A percentile compares a stretch with the other conserved stretches of the same genome.
These are phyloP conservation scores for Yponomeuta evonymella DNA, from an alignment of 2,888 invertebrate species.

Conservation along the genomic window DNA sequence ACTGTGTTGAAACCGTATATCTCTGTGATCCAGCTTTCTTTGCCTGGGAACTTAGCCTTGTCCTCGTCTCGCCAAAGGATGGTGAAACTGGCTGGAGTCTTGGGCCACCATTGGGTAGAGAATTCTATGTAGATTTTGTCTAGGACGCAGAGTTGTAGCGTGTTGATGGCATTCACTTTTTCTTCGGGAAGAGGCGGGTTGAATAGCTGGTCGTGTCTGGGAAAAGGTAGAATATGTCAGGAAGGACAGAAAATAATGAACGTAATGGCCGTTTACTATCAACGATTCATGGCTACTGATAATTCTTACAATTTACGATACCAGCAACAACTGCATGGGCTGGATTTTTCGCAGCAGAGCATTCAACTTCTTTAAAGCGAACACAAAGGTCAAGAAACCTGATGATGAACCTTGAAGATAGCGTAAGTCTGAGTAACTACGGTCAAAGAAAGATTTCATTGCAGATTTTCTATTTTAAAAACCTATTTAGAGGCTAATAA, in stretches of 20 bases:
- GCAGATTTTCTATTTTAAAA: neutral
- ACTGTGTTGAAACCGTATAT: slow-evolving; percentile 78
- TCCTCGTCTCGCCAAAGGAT: slow-evolving; percentile 76
- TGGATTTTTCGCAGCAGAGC: too few species aligned
- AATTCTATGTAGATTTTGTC: slow-evolving; percentile 84
- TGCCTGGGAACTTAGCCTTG: slow-evolving; percentile 55
- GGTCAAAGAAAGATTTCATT: neutral
- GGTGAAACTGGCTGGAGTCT: slow-evolving; percentile 59
- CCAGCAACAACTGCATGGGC: too few species aligned
- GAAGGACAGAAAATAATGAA: too few species aligned
- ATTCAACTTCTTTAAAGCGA: too few species aligned
- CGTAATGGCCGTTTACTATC: too few species aligned
- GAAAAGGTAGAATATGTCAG: slow-evolving; percentile 21
- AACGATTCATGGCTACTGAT: too few species aligned
- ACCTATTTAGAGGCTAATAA: neutral
- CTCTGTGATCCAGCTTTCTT: slow-evolving; percentile 77
- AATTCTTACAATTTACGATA: too few species aligned
- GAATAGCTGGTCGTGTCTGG: slow-evolving; percentile 72
- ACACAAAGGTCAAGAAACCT: too few species aligned
- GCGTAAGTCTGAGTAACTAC: neutral
- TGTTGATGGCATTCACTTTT: slow-evolving; percentile 76
- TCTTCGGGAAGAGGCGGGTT: slow-evolving; percentile 71
- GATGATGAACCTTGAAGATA: too few species aligned
- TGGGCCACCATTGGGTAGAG: slow-evolving; percentile 79
- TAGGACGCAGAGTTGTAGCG: slow-evolving; percentile 79